Base-by-base conservation (phyloP, 1,140 invertebrate genomes). In the Parapsyche elsis region DNA sequence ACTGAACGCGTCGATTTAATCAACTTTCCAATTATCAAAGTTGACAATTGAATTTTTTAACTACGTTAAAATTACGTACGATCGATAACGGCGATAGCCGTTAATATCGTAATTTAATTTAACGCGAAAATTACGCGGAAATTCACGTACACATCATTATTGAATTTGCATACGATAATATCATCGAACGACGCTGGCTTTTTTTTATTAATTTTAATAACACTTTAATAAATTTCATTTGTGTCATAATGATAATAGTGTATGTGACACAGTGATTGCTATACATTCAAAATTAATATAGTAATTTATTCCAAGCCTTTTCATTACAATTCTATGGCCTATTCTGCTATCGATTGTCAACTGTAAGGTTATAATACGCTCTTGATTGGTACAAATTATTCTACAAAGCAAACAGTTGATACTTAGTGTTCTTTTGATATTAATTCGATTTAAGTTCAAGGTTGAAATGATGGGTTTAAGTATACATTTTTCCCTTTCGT, bases 11-110 rank as follows among this genome's bases (percentile, higher is more conserved):
- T 21, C n/a, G 9, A 61, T 19, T 61, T 21, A 61, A 61, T 61
- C 57, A 61, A 61, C 14, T 61, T 61, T 19, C 57, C 5, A 19
- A 53, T 5, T 12, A 19, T 19, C 12, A 19, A n/a, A 19, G 10
- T 53, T 19, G 49, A 53, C 49, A 61, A 61, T 61, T 21, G 57
- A 19, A 61, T 61, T 61, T 53, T 61, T 61, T 19, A 61, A 61
- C 16, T 0, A 61, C 14, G 5, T 61, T 9, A 21, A 61, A 61
- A 61, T 61, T 61, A 61, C 30, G 30, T 61, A 61, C 30, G 30
- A 38, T 38, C 30, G 30, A 61, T 61, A 61, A 19, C 57, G 57
- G 21, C 16, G 1, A 19, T 1, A 21, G 1, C 16, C 16, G 21
- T 61, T 61, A 21, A 61, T 61, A 61, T 61, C 30, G 7, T 38